Conservation (phyloP, 2,797 vertebrate species). For the Enteromius argenteus region DNA sequence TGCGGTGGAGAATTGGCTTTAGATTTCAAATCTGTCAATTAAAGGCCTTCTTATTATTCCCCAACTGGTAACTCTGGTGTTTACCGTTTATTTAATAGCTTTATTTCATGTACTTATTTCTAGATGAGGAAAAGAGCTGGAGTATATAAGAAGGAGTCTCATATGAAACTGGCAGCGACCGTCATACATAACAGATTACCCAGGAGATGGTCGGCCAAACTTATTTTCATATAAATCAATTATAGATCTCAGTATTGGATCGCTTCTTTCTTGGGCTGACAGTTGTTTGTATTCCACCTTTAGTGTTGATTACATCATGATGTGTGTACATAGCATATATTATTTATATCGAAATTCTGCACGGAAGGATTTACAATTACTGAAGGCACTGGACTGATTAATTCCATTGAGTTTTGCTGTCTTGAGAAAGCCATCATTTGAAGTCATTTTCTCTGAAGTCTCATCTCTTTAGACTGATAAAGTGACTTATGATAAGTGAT, state of each 20-base stretch:
- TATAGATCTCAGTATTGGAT: conserved; percentile 58
- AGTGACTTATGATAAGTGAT: conserved; percentile 45
- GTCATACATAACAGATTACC: conserved; percentile 58
- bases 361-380: conserved; percentile 60
- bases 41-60: conserved; percentile 72
- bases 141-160: conserved; percentile 29
- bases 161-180: conserved; percentile 41
- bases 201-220: conserved; percentile 49
- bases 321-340: conserved; percentile 65
- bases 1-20: conserved; percentile 66
- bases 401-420: conserved; percentile 62
- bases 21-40: conserved; percentile 82
- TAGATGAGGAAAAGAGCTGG: conserved; percentile 14
- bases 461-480: conserved; percentile 49
- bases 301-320: conserved; percentile 60
- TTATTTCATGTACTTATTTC: conserved; percentile 29
- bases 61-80: conserved; percentile 53
- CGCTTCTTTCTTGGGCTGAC: conserved; percentile 31
- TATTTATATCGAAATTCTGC: conserved; percentile 62
- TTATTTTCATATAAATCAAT: conserved; percentile 65
- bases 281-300: conserved; percentile 61
- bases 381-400: conserved; percentile 63
- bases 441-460: conserved; percentile 55
- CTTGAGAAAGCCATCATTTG: conserved; percentile 54
- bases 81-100: conserved; percentile 24